These are phyloP conservation scores for Sitobion miscanthi DNA, from an alignment of 1,140 invertebrate species.

Conservation along the genomic window DNA sequence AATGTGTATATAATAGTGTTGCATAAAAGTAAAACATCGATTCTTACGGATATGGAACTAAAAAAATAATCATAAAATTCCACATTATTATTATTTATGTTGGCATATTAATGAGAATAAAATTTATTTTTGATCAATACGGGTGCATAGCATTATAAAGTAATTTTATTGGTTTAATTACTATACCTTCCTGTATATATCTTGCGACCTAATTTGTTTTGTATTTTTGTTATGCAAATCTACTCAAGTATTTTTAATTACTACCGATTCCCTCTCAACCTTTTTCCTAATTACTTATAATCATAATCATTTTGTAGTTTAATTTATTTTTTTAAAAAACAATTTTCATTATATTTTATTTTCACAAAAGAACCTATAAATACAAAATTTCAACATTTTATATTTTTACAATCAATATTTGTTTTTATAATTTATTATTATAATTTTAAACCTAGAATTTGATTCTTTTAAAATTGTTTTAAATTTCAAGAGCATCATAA, in stretches of 20 bases:
- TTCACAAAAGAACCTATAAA: background rate
- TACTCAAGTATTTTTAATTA: slow-evolving; percentile 17
- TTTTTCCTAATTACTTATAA: slow-evolving; percentile 21
- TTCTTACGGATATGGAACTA: background rate
- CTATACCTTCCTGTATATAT: background rate
- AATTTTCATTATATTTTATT: background rate
- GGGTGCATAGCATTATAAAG: background rate
- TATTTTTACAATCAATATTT: background rate
- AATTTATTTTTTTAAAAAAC: background rate
- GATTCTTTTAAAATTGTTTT: background rate
- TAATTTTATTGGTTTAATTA: background rate
- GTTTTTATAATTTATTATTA: background rate
- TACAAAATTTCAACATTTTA: background rate
- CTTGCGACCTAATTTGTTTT: background rate
- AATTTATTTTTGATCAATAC: background rate
- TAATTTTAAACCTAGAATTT: background rate
- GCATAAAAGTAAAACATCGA: background rate
- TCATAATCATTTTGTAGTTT: slow-evolving; percentile 26
- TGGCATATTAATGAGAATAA: background rate
- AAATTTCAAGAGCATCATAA: background rate
- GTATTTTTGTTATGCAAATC: background rate
- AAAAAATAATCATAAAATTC: background rate
- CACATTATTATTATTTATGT: background rate
- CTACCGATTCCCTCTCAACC: background rate
- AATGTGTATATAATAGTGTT: background rate